Base-by-base conservation (phyloP, 2,797 vertebrate species). In the Anabas testudineus region DNA sequence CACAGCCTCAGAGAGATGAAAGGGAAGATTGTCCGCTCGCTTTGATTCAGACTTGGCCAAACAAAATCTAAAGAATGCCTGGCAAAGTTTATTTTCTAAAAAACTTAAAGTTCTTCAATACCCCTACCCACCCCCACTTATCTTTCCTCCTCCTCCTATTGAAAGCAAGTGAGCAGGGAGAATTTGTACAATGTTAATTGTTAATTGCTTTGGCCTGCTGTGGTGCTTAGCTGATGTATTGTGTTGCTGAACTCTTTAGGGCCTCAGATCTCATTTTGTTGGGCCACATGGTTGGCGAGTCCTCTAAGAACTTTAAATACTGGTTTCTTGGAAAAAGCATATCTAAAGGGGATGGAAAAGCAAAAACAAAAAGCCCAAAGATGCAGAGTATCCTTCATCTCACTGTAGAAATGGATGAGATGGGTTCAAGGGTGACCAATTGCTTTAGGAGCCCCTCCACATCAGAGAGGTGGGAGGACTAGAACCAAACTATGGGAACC, bases 1-100 rank as follows among this genome's bases (percentile, higher is more conserved):
- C 86, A 78, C 82, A 85, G 77, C 86, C 79, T 91, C 75, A 39
- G 42, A 77, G 71, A 86, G 86, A 90, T 94, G 85, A 94, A 94
- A 94, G 87, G 63, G 53, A 84, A 91, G 88, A 87, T 83, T 90
- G 90, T 85, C 85, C 56, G 45, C 88, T 73, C 19, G 53, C 86
- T 91, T 92, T 80, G 68, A 91, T 85, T 89, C 83, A 83, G 72
- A 81, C 83, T 90, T 86, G 68, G 88, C 90, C 85, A 83, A 80
- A 82, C 61, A 42, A 78, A 82, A 77, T 86, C 83, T 69, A 85
- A 83, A 86, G 80, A 88, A 92, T 83, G 83, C 81, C 76, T 78
- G 78, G 70, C 71, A 80, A 89, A 84, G 76, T 90, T 91, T 90
- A 86, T 87, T 70, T 75, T 89, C 67, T 81, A 60, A 85, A n/a